Conservation (phyloP, 2,797 vertebrate genomes). For the Pterois miles region DNA sequence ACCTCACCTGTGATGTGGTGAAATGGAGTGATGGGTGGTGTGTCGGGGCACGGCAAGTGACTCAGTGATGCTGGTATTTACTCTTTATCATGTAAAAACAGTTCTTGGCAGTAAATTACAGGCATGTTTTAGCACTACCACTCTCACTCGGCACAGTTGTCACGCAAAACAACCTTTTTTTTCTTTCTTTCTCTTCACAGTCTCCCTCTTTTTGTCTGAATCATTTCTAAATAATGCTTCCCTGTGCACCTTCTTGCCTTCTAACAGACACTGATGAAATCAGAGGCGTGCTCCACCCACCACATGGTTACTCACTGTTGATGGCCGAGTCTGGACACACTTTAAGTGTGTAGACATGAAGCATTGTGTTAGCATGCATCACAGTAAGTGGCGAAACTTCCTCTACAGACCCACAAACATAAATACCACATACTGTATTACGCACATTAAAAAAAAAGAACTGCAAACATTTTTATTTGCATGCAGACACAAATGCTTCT, state of each 20-base stretch:
- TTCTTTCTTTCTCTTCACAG: background rate
- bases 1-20: slow-evolving; percentile 60
- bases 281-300: slow-evolving; percentile 8
- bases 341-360: slow-evolving; percentile 12
- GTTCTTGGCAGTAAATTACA: slow-evolving; percentile 15
- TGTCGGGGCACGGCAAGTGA: slow-evolving; percentile 50
- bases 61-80: slow-evolving; percentile 52
- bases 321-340: slow-evolving; percentile 23
- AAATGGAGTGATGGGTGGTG: slow-evolving; percentile 38
- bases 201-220: slow-evolving; percentile 5
- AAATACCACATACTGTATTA: background rate
- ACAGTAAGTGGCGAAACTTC: slow-evolving; percentile 3
- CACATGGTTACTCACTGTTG: slow-evolving; percentile 55
- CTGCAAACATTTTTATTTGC: slow-evolving; percentile 1
- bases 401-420: background rate
- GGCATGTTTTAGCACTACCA: background rate
- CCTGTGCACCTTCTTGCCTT: slow-evolving; percentile 5
- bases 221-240: slow-evolving; percentile 5
- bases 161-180: background rate
- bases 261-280: slow-evolving; percentile 25
- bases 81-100: background rate
- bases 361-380: slow-evolving; percentile 7
- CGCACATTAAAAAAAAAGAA: background rate
- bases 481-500: background rate
- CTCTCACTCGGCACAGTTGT: background rate